Base-by-base conservation (phyloP, 2,113 vertebrate species). In the Poecile atricapillus region DNA sequence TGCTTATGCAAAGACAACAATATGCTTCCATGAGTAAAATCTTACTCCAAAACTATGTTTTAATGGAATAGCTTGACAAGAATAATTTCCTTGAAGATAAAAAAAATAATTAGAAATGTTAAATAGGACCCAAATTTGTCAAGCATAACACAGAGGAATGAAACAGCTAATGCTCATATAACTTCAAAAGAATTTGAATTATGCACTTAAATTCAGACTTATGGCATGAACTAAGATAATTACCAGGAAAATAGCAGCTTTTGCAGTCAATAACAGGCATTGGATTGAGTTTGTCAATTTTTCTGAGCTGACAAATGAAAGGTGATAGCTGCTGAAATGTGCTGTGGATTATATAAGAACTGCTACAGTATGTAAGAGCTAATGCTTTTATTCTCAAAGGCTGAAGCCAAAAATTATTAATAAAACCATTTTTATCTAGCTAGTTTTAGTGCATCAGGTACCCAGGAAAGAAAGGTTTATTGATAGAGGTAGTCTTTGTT, bases 271-370 rank as follows among this genome's bases (percentile, higher is more conserved):
- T 95, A 97, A 87, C 59, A 94, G 89, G 68, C 81, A 94, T 20
- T 96, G 83, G 74, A 81, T 92, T 90, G 96, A 92, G 93, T 97
- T 96, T 94, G 95, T 97, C 94, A 95, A n/a, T 97, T 95, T 93
- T 95, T 79, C 94, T 94, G 75, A 96, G 90, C 80, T 96, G 96
- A 95, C 95, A 97, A 96, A 96, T 82, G 93, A 93, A 95, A 96
- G 93, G 87, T 94, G 95, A 87, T 97, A 92, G 91, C 69, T 94
- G 69, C 49, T 39, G 90, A 92, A 97, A 97, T 93, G 91, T 97
- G 69, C 89, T 95, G 78, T 60, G n/a, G 90, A 96, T 93, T 92
- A 83, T 80, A 69, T 80, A 63, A 94, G 93, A 96, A 94, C 24
- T 70, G 75, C 63, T 78, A 28, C 1, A 23, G 87, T 80, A 87